Evolutionary conservation across 2,888 invertebrate species (phyloP), one percentile per base, ranked within the genome.

Genomic region (Tuta absoluta): DNA sequence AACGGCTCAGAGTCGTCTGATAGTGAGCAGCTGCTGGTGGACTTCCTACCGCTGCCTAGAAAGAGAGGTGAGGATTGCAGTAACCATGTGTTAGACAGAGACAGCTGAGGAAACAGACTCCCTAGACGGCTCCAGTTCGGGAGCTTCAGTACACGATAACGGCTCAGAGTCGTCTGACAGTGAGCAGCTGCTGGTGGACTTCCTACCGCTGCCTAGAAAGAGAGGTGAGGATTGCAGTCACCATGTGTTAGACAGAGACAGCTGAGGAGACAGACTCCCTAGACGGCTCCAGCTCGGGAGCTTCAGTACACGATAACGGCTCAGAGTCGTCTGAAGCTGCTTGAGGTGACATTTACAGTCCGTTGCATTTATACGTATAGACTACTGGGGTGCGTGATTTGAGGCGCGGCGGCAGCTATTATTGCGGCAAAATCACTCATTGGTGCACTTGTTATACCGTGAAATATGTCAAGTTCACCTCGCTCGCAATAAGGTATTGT

Each of bases 1-100:
- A 81, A 75, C 67, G 85, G 80, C 74, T 83, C 85, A 1, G 87
- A 89, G 66, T 85, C 86, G 0, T 84, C 86, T 0, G 89, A 87
- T 63, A 82, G 80, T 45, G 88, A 86, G 65, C 89, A 85, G 65
- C 77, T 85, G 48, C 79, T 85, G 2, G 78, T 79, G 0, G 90
- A 90, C 72, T 86, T 85, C 59, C 69, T 87, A 62, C 83, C 88
- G 3, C 66, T 88, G 66, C 85, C 87, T 60, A 82, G 85, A 0
- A 90, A 89, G 69, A 77, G 89, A 79, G 75, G 91, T 91, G 51
- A 70, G n/a, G 28, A 28, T 28, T 4, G 11, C 28, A 28, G 5
- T 28, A 28, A 28, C 28, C 5, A 28, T 28, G 5, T 28, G 28
- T 28, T 28, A 28, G 28, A 28, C 5, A 28, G 28, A 28, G 28